phyloP scores from a whole-genome alignment of 2,113 vertebrate genomes.

The Saccopteryx bilineata region DNA sequence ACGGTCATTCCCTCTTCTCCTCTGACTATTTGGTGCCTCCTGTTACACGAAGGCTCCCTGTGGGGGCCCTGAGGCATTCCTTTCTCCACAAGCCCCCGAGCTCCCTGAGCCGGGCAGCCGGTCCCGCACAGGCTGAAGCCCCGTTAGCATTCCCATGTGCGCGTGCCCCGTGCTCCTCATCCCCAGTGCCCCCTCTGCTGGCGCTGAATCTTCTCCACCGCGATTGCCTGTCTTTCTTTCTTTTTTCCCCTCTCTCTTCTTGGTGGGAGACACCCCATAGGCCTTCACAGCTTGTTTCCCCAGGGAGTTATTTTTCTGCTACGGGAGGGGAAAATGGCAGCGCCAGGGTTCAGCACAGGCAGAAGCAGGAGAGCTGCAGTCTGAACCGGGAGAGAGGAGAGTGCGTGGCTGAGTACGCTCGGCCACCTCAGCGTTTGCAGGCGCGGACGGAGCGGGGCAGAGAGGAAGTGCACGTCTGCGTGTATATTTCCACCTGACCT shows the following conservation, averaged over 20 bases:
- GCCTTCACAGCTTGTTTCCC: constrained; percentile 75
- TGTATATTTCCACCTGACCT: constrained; percentile 54
- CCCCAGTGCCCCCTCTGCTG: neutral
- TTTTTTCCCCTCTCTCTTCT: neutral
- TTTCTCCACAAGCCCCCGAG: neutral
- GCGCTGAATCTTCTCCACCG: constrained; percentile 58
- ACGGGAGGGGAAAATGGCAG: constrained; percentile 61
- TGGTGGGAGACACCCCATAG: constrained; percentile 41
- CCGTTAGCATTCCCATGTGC: constrained; percentile 42
- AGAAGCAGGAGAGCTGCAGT: constrained; percentile 47
- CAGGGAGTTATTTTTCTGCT: constrained; percentile 66
- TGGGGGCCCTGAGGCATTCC: neutral
- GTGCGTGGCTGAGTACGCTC: neutral
- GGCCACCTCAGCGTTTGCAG: neutral
- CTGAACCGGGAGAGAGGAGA: neutral
- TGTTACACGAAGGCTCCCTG: neutral
- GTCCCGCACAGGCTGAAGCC: constrained; percentile 1
- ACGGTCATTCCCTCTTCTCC: neutral
- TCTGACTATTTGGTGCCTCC: neutral
- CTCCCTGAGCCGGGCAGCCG: neutral
- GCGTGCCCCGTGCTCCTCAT: neutral
- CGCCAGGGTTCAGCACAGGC: constrained; percentile 15
- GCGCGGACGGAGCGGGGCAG: neutral
- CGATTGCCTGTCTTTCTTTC: constrained; percentile 59
- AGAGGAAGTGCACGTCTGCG: neutral